Evolutionary conservation across 2,113 vertebrate genomes (phyloP).

Genomic region (Taurulus bubalis): DNA sequence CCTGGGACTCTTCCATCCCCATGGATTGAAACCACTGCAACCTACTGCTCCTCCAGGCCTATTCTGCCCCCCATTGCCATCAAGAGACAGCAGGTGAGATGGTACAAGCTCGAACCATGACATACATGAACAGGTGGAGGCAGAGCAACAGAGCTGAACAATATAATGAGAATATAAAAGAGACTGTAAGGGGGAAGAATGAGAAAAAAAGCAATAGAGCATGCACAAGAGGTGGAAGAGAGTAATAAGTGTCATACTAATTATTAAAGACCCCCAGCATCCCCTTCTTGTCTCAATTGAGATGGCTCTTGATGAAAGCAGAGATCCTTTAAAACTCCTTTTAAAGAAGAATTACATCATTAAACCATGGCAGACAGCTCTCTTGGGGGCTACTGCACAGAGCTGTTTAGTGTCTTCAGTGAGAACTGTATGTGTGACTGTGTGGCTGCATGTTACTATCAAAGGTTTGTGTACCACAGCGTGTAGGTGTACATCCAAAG

Average conservation of each 20-base stretch:
- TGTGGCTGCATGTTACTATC: slow-evolving; percentile 8
- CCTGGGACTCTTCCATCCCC: slow-evolving; percentile 43
- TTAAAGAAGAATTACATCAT: slow-evolving; percentile 74
- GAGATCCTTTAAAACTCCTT: slow-evolving; percentile 67
- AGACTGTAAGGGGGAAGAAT: not conserved
- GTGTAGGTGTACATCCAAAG: not conserved
- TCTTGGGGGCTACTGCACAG: slow-evolving; percentile 45
- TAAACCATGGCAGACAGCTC: slow-evolving; percentile 68
- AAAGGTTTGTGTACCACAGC: slow-evolving; percentile 5
- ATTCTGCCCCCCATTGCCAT: slow-evolving; percentile 84
- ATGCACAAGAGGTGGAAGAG: slow-evolving; percentile 17
- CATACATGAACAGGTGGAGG: slow-evolving; percentile 24
- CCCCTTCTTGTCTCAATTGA: slow-evolving; percentile 27
- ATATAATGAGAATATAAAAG: not conserved
- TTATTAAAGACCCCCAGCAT: slow-evolving; percentile 40
- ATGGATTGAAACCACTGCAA: slow-evolving; percentile 44
- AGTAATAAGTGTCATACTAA: slow-evolving; percentile 52
- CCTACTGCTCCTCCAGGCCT: slow-evolving; percentile 62
- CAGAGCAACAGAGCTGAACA: not conserved
- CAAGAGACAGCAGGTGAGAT: slow-evolving; percentile 88
- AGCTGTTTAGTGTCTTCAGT: slow-evolving; percentile 63
- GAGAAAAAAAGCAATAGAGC: slow-evolving; percentile 15
- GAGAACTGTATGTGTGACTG: slow-evolving; percentile 10
- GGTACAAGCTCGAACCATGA: slow-evolving; percentile 1
- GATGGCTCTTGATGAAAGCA: slow-evolving; percentile 63